phyloP scores from a whole-genome alignment of 2,113 vertebrate genomes.

The Nannospalax galili region DNA sequence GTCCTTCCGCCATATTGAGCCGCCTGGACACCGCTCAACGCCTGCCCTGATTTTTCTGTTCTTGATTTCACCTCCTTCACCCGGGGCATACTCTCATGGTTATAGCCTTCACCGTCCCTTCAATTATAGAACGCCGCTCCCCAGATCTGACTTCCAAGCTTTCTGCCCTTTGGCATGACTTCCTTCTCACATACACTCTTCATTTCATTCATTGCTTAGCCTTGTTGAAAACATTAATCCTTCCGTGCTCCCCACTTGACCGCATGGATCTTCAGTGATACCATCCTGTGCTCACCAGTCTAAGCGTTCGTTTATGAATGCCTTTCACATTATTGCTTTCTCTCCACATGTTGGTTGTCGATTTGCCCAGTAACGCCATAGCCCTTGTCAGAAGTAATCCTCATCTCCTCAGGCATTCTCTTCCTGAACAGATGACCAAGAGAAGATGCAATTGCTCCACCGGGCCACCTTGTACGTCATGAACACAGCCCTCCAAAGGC shows the following conservation, averaged over 20 bases:
- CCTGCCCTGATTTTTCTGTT: neutral
- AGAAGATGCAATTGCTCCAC: neutral
- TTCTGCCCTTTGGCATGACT: neutral
- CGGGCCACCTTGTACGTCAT: neutral
- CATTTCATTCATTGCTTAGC: neutral
- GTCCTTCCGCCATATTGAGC: neutral
- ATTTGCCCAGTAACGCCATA: neutral
- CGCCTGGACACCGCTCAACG: no score
- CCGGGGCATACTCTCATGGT: neutral
- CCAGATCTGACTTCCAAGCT: neutral
- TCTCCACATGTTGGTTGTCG: neutral
- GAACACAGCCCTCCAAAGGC: neutral
- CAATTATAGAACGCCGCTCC: neutral
- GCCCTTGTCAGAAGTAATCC: neutral
- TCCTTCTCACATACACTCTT: neutral
- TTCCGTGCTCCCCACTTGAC: no score
- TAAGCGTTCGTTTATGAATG: neutral
- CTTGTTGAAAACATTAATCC: neutral
- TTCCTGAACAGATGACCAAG: neutral
- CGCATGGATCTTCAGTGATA: neutral
- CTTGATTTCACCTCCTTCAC: no score
- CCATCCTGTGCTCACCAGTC: no score
- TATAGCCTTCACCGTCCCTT: neutral
- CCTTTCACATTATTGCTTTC: neutral
- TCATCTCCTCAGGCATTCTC: neutral